Conservation (phyloP, 2,113 vertebrate genomes). For the Penelope pileata region DNA sequence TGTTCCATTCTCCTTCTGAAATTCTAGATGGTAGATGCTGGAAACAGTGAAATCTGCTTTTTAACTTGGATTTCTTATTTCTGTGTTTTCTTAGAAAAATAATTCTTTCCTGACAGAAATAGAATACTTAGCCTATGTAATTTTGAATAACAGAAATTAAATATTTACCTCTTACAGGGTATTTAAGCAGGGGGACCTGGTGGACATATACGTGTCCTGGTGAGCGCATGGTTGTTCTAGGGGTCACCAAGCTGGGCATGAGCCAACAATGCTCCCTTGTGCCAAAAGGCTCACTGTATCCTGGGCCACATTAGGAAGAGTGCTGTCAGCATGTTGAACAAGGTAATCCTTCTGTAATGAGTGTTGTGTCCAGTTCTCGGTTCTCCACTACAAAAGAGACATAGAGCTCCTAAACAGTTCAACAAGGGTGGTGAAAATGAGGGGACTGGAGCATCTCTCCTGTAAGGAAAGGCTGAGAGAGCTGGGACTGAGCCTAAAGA, state of each 20-base stretch:
- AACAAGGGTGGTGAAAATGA: not conserved
- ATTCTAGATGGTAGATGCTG: not conserved
- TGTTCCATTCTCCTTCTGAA: not conserved
- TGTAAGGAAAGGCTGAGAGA: not conserved
- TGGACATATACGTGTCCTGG: too few relatives aligned
- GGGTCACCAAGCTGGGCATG: not conserved
- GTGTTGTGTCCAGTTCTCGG: not conserved
- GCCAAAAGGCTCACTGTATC: not conserved
- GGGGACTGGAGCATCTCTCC: not conserved
- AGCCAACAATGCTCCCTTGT: rapidly evolving
- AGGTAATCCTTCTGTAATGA: not conserved
- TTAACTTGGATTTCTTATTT: not conserved
- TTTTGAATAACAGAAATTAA: not conserved
- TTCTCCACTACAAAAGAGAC: not conserved
- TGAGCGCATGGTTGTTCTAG: not conserved
- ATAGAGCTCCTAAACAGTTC: rapidly evolving
- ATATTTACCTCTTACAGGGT: not conserved
- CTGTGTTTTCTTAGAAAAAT: not conserved
- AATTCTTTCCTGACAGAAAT: not conserved
- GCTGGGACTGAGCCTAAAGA: not conserved
- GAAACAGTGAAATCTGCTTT: not conserved
- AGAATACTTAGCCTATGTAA: not conserved
- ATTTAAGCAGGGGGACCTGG: not conserved
- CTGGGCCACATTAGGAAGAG: not conserved
- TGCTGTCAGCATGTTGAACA: not conserved